Base-by-base conservation (phyloP, 2,797 vertebrate genomes). In the Coracias cyanogaster region DNA sequence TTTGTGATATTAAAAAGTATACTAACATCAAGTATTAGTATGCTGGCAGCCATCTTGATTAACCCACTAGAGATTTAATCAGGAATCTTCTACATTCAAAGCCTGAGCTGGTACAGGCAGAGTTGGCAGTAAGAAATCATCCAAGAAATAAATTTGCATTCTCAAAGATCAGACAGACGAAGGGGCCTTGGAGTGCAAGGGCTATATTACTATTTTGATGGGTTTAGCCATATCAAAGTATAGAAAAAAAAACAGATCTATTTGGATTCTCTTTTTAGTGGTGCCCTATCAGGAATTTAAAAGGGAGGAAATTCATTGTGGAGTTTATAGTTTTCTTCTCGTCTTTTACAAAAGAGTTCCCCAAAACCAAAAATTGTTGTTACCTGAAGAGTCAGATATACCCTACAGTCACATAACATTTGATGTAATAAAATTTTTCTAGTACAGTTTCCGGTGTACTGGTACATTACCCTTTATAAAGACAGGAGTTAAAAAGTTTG, bases 401-500 rank as follows among this genome's bases (percentile, higher is more conserved):
- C 15, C 48, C 45, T 64, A n/a, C 9, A 78, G 28, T 64, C 55
- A 69, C 31, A 25, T 12, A 80, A 17, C 82, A 82, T 72, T 88
- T 92, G 49, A 92, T 77, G 35, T 22, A 82, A 67, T 82, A 77
- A 88, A 61, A 7, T 28, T 54, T 90, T 94, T 82, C 82, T 43
- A 24, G 57, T 69, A 71, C 31, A 60, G 12, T 81, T 93, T 92
- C 80, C 61, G 67, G 16, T 48, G 39, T 85, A 77, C 11, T n/a
- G 31, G 84, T 88, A 82, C 15, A 45, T 84, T 93, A 83, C 73
- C 26, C 48, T 85, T 89, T 79, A 89, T 88, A 92, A 92, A 91
- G 69, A 66, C 22, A 24, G 41, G 29, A 58, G 43, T 69, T 90
- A 82, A 78, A 84, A 95, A 29, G 62, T 79, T 90, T 3, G 0